phyloP scores from a whole-genome alignment of 2,888 invertebrate species.

The Myopa testacea region DNA sequence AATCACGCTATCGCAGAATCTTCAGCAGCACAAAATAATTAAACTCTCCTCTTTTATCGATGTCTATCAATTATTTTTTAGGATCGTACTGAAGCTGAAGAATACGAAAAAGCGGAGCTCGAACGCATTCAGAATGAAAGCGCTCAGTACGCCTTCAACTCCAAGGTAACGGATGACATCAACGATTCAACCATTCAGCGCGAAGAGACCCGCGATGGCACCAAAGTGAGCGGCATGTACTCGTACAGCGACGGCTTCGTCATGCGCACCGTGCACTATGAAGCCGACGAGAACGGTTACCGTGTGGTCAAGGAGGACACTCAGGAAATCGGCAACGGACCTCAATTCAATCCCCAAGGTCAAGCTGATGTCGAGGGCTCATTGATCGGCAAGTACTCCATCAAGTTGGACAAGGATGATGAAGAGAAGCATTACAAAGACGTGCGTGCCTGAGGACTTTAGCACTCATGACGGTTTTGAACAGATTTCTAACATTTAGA shows the following conservation, averaged over 20 bases:
- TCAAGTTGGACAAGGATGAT: slow-evolving; percentile 65
- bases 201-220: slow-evolving; percentile 66
- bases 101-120: slow-evolving; percentile 48
- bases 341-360: slow-evolving; percentile 68
- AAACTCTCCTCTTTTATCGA: too few species aligned
- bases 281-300: slow-evolving; percentile 74
- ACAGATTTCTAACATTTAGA: slow-evolving; percentile 62
- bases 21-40: too few species aligned
- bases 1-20: too few species aligned
- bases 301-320: slow-evolving; percentile 71
- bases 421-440: slow-evolving; percentile 64
- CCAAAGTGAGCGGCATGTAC: slow-evolving; percentile 69
- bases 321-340: slow-evolving; percentile 70
- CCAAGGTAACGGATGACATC: slow-evolving; percentile 68
- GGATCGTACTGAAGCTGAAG: slow-evolving; percentile 47
- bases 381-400: slow-evolving; percentile 68
- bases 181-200: slow-evolving; percentile 67
- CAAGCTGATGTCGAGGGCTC: slow-evolving; percentile 69
- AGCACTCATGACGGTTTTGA: neutral
- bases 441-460: slow-evolving; percentile 47
- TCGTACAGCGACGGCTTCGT: slow-evolving; percentile 74
- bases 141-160: slow-evolving; percentile 69
- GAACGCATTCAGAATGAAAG: slow-evolving; percentile 64
- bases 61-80: slow-evolving; percentile 1
- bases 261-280: slow-evolving; percentile 71